Evolutionary conservation across 2,888 invertebrate genomes (phyloP), one percentile per base, ranked within the genome.

Genomic region (Epinotia bilunana): DNA sequence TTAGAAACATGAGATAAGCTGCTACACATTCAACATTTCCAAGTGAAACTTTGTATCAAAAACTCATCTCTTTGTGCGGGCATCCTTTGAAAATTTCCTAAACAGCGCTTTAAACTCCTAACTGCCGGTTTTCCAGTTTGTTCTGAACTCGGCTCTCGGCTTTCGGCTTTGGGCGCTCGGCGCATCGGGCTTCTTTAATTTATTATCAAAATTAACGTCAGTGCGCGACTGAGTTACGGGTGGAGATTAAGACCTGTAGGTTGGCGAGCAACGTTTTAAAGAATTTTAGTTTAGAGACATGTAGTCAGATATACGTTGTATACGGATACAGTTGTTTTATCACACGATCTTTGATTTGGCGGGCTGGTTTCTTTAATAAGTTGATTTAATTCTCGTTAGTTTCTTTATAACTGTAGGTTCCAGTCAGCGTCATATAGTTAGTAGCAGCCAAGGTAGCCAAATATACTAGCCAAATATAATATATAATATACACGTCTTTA

Each of bases 71-170:
- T 83, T 81, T 82, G 81, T 83, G 81, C 79, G 80, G 85, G 87
- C 88, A 88, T 87, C 89, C 91, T 91, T 91, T 91, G 90, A 88
- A 88, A 91, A 86, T 88, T 87, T 85, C 86, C 89, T 88, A 90
- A 90, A 90, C 89, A 88, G 83, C 84, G 86, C 86, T 90, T 88
- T 84, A 86, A 89, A 88, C 84, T 85, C 81, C 79, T 71, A 86
- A 84, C 86, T 85, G 84, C 81, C 81, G 83, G 84, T 80, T 62
- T 82, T 80, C 84, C 86, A 82, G 88, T 86, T 88, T 87, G 87
- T 88, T 87, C 80, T 74, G 77, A 88, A 87, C 86, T 88, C 78
- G 82, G 78, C 61, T 68, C 18, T 70, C 74, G 60, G 70, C 64
- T 70, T 61, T 73, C 61, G 73, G 73, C 53, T 73, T n/a, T 67